phyloP scores from a whole-genome alignment of 2,797 vertebrate species.

The Myotis planiceps region DNA sequence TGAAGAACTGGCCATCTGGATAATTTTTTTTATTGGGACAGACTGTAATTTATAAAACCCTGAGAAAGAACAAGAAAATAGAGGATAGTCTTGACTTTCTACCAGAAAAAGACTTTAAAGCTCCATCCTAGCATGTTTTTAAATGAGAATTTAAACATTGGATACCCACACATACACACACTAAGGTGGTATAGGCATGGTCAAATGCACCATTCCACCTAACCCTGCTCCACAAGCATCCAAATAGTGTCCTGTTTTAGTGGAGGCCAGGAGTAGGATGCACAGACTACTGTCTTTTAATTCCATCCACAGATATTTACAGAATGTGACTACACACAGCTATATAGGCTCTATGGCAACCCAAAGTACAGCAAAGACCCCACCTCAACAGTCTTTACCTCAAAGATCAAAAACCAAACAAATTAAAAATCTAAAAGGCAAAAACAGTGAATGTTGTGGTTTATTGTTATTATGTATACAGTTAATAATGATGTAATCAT shows the following conservation, averaged over 20 bases:
- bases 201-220: neutral
- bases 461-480: neutral
- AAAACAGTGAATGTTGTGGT: neutral
- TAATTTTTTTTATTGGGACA: slow-evolving; percentile 62
- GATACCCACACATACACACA: neutral
- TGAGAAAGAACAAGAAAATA: slow-evolving; percentile 48
- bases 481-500: neutral
- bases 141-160: slow-evolving; percentile 48
- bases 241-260: neutral
- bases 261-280: neutral
- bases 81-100: slow-evolving; percentile 29
- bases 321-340: neutral
- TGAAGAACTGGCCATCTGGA: slow-evolving; percentile 72
- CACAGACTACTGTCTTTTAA: neutral
- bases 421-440: neutral
- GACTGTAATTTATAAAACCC: slow-evolving; percentile 67
- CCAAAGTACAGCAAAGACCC: neutral
- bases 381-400: neutral
- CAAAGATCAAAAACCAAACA: neutral
- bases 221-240: no score
- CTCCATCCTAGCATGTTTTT: neutral
- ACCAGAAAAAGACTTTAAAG: slow-evolving; percentile 38
- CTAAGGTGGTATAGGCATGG: neutral
- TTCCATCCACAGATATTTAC: neutral
- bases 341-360: neutral